phyloP scores from a whole-genome alignment of 2,888 invertebrate genomes.

The Harpagoxenus sublaevis region DNA sequence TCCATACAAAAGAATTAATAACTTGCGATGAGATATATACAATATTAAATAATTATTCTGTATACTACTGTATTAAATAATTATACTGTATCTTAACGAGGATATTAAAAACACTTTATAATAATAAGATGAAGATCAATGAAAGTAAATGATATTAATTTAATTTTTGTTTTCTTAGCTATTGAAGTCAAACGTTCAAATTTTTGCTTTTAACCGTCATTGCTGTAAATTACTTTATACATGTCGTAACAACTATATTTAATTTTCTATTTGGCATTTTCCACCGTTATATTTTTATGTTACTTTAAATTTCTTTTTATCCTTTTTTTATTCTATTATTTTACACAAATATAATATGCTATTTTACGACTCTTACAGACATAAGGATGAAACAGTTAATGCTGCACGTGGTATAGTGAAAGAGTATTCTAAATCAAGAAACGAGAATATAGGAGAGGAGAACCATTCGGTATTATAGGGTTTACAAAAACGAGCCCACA shows the following conservation, averaged over 20 bases:
- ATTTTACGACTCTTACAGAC: constrained; percentile 72
- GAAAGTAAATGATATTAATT: not conserved
- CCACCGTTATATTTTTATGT: not conserved
- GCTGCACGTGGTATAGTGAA: constrained; percentile 87
- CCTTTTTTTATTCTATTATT: not conserved
- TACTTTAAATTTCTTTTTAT: not conserved
- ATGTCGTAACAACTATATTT: not conserved
- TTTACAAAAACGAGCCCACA: constrained; percentile 73
- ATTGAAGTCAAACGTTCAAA: not conserved
- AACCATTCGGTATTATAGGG: not conserved
- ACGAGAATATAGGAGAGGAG: constrained; percentile 70
- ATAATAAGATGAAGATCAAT: not conserved
- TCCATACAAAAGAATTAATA: not conserved
- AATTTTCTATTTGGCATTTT: not conserved
- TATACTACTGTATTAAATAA: not conserved
- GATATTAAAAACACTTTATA: not conserved
- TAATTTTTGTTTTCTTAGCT: not conserved
- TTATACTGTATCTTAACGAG: too few relatives aligned
- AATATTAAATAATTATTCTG: not conserved
- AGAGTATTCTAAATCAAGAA: constrained; percentile 76
- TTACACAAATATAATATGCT: constrained; percentile 22
- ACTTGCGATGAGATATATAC: not conserved
- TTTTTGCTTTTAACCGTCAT: not conserved
- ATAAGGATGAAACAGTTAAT: constrained; percentile 79
- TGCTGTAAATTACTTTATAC: not conserved